These are phyloP conservation scores for Rhombomys opimus DNA, from an alignment of 2,113 vertebrate species.

Conservation along the genomic window DNA sequence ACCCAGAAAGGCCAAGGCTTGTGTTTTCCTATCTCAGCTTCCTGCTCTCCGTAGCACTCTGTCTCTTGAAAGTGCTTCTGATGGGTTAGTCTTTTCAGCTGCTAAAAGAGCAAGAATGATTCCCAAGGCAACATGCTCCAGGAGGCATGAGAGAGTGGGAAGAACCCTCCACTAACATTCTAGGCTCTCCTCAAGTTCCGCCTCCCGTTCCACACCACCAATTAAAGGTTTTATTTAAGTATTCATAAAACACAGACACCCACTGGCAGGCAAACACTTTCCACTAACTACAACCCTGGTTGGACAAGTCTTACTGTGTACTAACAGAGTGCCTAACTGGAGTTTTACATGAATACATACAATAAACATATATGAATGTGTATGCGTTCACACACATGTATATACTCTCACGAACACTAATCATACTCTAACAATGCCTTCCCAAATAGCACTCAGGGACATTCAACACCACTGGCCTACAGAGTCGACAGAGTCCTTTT, in stretches of 20 bases:
- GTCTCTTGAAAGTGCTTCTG: background rate
- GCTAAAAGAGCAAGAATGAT: rapidly evolving
- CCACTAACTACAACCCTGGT: constrained; percentile 83
- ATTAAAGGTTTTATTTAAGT: constrained; percentile 74
- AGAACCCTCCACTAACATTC: constrained; percentile 6
- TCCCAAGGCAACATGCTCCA: background rate
- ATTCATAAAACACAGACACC: constrained; percentile 77
- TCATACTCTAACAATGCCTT: constrained; percentile 85
- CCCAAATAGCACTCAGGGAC: constrained; percentile 75
- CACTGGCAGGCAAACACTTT: constrained; percentile 75
- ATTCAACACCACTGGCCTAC: constrained; percentile 77
- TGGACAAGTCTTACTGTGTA: constrained; percentile 84
- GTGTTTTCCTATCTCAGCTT: background rate
- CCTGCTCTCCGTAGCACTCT: background rate
- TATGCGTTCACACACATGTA: background rate
- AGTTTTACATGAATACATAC: background rate
- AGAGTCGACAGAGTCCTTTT: constrained; percentile 73
- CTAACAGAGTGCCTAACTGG: constrained; percentile 87
- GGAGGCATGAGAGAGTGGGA: background rate
- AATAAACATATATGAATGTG: background rate
- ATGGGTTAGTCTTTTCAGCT: background rate
- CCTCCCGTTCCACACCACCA: constrained; percentile 67
- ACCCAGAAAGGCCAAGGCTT: background rate
- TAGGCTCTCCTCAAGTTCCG: background rate
- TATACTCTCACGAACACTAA: constrained; percentile 85